Evolutionary conservation across 1,140 invertebrate genomes (phyloP).

Genomic region (Paraescarpia echinospica): DNA sequence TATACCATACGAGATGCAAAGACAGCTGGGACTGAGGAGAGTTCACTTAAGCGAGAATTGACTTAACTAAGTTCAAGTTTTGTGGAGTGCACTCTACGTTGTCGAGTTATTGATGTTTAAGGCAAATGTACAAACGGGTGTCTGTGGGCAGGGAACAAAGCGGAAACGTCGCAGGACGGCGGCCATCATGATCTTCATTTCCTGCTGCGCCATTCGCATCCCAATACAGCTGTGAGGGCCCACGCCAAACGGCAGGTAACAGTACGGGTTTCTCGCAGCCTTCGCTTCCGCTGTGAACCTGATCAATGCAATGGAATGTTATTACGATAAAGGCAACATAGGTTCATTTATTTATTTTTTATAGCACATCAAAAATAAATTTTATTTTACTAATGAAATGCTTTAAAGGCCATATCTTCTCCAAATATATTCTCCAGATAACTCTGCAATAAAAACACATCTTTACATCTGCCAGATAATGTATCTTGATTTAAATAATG

Average conservation of each 20-base stretch:
- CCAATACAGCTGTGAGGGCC: constrained; percentile 65
- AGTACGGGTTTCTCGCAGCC: constrained; percentile 40
- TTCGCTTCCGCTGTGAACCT: constrained; percentile 38
- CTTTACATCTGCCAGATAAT: no score
- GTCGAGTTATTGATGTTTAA: background rate
- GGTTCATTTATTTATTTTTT: no score
- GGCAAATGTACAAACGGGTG: background rate
- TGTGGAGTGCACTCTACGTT: no score
- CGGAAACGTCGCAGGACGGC: constrained; percentile 40
- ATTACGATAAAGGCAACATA: background rate
- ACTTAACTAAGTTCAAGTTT: no score
- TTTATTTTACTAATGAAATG: no score
- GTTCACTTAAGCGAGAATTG: no score
- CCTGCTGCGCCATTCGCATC: constrained; percentile 68
- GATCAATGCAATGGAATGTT: background rate
- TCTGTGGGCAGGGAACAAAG: constrained; percentile 38
- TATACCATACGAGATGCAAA: no score
- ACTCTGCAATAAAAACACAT: no score
- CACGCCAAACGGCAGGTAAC: constrained; percentile 62
- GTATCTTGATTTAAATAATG: background rate
- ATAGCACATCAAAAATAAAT: no score
- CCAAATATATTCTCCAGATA: background rate
- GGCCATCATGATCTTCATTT: constrained; percentile 67
- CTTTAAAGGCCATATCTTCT: no score
- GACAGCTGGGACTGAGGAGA: no score